Percentiles rank a stretch among this genome's conserved stretches.
These are phyloP conservation scores for Brachylomia viminalis DNA, from an alignment of 2,888 invertebrate genomes.

Conservation along the genomic window DNA sequence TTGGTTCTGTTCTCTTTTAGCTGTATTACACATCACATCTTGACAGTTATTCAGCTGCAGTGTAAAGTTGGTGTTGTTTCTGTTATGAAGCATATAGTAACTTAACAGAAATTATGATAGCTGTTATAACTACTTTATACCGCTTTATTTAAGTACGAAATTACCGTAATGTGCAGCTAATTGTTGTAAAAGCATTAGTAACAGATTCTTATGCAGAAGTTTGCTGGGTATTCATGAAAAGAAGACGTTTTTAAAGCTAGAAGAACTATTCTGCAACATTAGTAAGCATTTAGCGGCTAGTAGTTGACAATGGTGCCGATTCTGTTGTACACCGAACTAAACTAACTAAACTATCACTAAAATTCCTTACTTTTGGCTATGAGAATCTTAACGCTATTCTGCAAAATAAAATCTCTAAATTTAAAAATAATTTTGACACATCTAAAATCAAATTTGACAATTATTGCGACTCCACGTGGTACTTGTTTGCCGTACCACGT, in stretches of 20 bases:
- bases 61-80: neutral
- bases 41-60: constrained; percentile 13
- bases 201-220: constrained; percentile 5
- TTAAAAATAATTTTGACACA: too few relatives aligned
- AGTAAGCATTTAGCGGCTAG: neutral
- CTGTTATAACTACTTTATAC: constrained; percentile 2
- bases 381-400: too few relatives aligned
- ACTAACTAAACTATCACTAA: too few relatives aligned
- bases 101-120: constrained; percentile 6
- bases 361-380: too few relatives aligned
- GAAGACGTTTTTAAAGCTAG: constrained; percentile 1
- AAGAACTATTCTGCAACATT: neutral
- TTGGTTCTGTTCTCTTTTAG: constrained; percentile 3
- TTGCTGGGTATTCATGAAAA: constrained; percentile 11
- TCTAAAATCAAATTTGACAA: too few relatives aligned
- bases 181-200: neutral
- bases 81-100: constrained; percentile 20
- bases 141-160: constrained; percentile 6
- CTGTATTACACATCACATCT: constrained; percentile 5
- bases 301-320: too few relatives aligned
- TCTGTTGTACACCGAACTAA: too few relatives aligned
- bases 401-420: too few relatives aligned
- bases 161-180: constrained; percentile 9
- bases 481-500: too few relatives aligned
- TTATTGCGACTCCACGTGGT: too few relatives aligned